Evolutionary conservation across 2,888 invertebrate species (phyloP).

Genomic region (Nephrocerus scutellatus): DNA sequence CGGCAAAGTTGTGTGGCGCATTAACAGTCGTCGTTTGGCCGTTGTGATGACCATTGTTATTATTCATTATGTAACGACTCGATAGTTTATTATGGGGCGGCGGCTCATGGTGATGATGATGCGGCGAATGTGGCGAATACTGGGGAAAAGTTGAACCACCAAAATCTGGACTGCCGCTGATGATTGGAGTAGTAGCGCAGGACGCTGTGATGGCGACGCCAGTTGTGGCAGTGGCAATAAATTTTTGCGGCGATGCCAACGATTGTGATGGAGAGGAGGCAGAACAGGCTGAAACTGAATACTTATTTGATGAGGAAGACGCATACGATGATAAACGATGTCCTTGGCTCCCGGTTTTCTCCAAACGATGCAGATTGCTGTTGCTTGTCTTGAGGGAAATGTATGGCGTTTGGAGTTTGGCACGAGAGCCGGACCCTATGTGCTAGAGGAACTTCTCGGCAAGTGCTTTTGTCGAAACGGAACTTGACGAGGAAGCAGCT

Average conservation of each 20-base stretch:
- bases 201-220: constrained; percentile 1
- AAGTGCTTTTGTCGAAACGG: constrained; percentile 48
- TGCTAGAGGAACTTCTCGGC: constrained; percentile 47
- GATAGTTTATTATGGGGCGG: constrained; percentile 31
- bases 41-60: no score
- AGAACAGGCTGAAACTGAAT: no score
- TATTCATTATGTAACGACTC: constrained; percentile 33
- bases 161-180: no score
- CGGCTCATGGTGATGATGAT: constrained; percentile 24
- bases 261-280: no score
- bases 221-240: constrained; percentile 2
- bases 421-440: constrained; percentile 47
- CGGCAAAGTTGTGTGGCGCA: constrained; percentile 27
- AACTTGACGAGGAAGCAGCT: constrained; percentile 53
- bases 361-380: constrained; percentile 20
- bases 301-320: constrained; percentile 25
- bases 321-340: constrained; percentile 28
- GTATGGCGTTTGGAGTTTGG: constrained; percentile 29
- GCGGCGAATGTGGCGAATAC: constrained; percentile 34
- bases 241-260: constrained; percentile 9
- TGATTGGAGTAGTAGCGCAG: constrained; percentile 14
- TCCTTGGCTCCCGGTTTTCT: constrained; percentile 29
- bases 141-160: constrained; percentile 33
- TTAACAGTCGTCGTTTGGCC: no score
- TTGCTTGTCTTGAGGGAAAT: constrained; percentile 22